Evolutionary conservation across 2,797 vertebrate species (phyloP).

Genomic region (Halcyon smyrnensis): DNA sequence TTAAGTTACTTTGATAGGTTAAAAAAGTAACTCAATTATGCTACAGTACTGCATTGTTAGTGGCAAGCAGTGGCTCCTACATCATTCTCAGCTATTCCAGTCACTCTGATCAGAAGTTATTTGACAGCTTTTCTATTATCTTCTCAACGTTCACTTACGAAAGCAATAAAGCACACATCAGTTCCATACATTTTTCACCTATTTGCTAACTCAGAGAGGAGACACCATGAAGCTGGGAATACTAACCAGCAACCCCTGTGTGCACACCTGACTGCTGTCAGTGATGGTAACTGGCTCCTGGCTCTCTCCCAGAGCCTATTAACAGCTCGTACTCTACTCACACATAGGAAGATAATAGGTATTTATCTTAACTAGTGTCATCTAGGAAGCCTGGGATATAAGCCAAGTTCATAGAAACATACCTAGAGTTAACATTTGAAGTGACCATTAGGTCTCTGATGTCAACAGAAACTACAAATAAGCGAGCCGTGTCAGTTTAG

Average conservation of each 20-base stretch:
- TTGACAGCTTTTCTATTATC: neutral
- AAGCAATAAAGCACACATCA: neutral
- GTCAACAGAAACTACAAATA: neutral
- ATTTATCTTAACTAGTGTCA: slow-evolving; percentile 51
- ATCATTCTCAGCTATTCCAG: neutral
- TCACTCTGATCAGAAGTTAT: neutral
- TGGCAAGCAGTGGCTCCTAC: neutral
- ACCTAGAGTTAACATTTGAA: neutral
- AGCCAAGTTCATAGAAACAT: slow-evolving; percentile 33
- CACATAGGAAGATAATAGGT: slow-evolving; percentile 23
- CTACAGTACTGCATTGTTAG: neutral
- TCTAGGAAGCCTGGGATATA: slow-evolving; percentile 52
- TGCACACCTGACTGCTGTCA: neutral
- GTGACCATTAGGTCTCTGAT: neutral
- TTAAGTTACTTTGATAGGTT: neutral
- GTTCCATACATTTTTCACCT: neutral
- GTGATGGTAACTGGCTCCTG: neutral
- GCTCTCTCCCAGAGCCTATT: slow-evolving; percentile 29
- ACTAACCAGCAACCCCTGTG: neutral
- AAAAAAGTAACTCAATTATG: neutral
- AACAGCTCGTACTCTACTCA: neutral
- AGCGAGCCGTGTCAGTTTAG: neutral
- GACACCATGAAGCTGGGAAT: neutral
- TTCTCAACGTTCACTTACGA: neutral
- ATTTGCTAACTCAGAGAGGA: neutral